Base-by-base conservation (phyloP, 2,888 invertebrate genomes). In the Epsilonema sp. region DNA sequence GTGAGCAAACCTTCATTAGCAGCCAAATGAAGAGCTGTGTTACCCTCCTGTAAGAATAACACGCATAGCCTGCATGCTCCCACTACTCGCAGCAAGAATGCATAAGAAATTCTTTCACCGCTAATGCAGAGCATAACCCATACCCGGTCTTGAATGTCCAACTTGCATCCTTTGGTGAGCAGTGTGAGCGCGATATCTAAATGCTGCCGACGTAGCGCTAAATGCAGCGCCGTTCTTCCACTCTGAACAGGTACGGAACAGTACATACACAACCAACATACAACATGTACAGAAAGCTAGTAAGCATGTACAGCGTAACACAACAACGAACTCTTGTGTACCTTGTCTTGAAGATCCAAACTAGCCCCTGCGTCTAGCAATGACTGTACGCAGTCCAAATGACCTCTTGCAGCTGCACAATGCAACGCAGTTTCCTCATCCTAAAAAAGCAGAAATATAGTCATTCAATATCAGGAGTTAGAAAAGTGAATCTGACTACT, bases 21-120 rank as follows among this genome's bases (percentile, higher is more conserved):
- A 39, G 75, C 75, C 47, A 76, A 67, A 60, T 77, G 76, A 48
- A 77, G 71, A 1, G 76, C 72, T 51, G 73, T 71, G 57, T 77
- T 75, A 22, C 75, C 75, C 59, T 71, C 65, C 74, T 75, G 58
- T 23, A 56, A 52, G 23, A 24, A n/a, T n/a, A n/a, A n/a, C n/a
- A n/a, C n/a, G n/a, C n/a, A n/a, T n/a, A n/a, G n/a, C n/a, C n/a
- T 31, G 31, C 16, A 31, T 31, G 31, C 31, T 8, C 31, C 8
- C 31, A 31, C 31, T 31, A 31, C 31, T 31, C 8, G 8, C 16
- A 31, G 16, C 8, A 31, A 31, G 8, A 31, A 31, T 16, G 31
- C 31, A 8, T 31, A 31, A 31, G 8, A 31, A 31, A 31, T 31
- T 8, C 8, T 31, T 31, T 8, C 31, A 31, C 31, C 16, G 8